Conservation (phyloP, 2,113 vertebrate species). For the Perccottus glenii region DNA sequence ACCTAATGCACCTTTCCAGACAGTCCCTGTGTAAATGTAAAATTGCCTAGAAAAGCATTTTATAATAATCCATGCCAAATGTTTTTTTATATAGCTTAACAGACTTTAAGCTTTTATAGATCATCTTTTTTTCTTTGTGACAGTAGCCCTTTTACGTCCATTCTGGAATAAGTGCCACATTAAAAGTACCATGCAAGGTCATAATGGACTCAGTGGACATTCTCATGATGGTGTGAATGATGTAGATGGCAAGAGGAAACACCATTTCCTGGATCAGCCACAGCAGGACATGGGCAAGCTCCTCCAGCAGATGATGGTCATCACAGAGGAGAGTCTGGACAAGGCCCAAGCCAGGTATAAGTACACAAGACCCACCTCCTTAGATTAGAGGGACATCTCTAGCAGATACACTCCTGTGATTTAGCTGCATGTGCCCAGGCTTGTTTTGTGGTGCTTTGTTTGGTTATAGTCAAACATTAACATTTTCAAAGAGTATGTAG, state of each 20-base stretch:
- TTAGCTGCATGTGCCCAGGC: no score
- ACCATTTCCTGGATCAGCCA: conserved; percentile 62
- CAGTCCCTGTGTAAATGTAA: no score
- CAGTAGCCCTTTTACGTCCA: neutral
- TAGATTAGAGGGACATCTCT: neutral
- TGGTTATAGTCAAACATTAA: no score
- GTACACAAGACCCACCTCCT: no score
- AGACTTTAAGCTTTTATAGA: conserved; percentile 4
- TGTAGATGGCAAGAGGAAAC: conserved; percentile 66
- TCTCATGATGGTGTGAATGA: conserved; percentile 62
- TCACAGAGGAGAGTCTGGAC: conserved; percentile 86
- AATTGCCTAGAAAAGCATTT: no score
- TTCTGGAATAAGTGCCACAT: conserved; percentile 14
- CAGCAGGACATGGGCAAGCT: conserved; percentile 82
- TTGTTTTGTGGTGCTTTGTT: no score
- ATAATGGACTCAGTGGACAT: conserved; percentile 42
- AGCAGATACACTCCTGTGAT: no score
- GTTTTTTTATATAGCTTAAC: conserved; percentile 10
- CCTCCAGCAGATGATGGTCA: conserved; percentile 87
- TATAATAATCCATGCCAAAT: neutral
- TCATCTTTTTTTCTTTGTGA: neutral
- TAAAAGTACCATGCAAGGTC: conserved; percentile 59
- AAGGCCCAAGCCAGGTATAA: conserved; percentile 84
- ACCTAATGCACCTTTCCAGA: no score
- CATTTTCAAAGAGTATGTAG: no score